Percentiles rank a stretch among this genome's conserved stretches.
Conservation (phyloP, 2,888 invertebrate species). For the Aradus depressus region DNA sequence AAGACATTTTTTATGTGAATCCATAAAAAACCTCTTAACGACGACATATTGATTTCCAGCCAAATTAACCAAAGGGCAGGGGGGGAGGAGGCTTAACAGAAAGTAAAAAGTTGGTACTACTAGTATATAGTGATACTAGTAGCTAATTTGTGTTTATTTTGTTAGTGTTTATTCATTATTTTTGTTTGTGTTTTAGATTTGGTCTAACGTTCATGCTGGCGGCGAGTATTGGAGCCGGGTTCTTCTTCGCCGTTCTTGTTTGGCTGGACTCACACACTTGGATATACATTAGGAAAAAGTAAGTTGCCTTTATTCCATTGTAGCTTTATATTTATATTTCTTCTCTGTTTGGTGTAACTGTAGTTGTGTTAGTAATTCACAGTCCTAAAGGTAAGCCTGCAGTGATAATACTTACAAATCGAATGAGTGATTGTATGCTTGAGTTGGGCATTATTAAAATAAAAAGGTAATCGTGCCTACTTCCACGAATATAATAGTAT, state of each 20-base stretch:
- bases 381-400: too few relatives aligned
- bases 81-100: too few relatives aligned
- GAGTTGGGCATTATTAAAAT: neutral
- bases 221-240: slow-evolving; percentile 75
- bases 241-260: slow-evolving; percentile 82
- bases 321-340: neutral
- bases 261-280: slow-evolving; percentile 93
- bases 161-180: neutral
- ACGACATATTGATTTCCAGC: too few relatives aligned
- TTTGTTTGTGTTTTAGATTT: slow-evolving; percentile 35
- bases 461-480: too few relatives aligned
- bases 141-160: neutral
- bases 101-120: too few relatives aligned
- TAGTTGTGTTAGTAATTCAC: too few relatives aligned
- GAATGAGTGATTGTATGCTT: neutral
- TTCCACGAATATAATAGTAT: too few relatives aligned
- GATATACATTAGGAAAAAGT: slow-evolving; percentile 91
- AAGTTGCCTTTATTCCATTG: slow-evolving; percentile 34
- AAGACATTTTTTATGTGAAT: too few relatives aligned
- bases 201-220: slow-evolving; percentile 77
- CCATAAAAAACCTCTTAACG: too few relatives aligned
- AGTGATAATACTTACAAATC: too few relatives aligned
- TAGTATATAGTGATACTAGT: too few relatives aligned
- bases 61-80: neutral
- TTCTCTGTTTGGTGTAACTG: too few relatives aligned